Evolutionary conservation across 2,888 invertebrate species (phyloP).

Genomic region (Heteropelma amictum): DNA sequence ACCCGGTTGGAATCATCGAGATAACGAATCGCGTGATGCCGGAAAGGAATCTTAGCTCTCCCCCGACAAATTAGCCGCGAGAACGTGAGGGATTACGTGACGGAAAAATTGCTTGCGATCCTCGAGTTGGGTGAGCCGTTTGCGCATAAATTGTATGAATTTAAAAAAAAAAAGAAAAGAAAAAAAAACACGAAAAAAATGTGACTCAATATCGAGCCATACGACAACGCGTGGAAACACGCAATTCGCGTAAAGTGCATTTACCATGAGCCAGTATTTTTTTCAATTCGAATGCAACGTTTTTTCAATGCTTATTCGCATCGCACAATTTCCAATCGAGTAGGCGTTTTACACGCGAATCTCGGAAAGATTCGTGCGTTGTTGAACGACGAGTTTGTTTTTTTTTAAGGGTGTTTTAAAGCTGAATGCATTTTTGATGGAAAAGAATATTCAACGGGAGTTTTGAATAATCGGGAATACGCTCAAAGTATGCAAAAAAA

Average conservation of each 20-base stretch:
- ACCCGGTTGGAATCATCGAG: slow-evolving; percentile 16
- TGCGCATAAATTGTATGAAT: slow-evolving; percentile 2
- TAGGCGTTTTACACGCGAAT: slow-evolving; percentile 16
- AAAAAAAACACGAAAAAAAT: slow-evolving; percentile 1
- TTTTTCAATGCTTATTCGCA: slow-evolving; percentile 34
- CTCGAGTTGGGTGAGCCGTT: slow-evolving; percentile 47
- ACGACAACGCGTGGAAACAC: slow-evolving; percentile 4
- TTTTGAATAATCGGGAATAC: neutral
- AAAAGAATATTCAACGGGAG: neutral
- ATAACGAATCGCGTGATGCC: slow-evolving; percentile 41
- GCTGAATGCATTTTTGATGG: neutral
- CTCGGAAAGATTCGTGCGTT: neutral
- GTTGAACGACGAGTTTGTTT: neutral
- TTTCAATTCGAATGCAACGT: slow-evolving; percentile 3
- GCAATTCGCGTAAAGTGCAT: slow-evolving; percentile 6
- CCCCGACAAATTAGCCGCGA: slow-evolving; percentile 32
- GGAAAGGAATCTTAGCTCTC: slow-evolving; percentile 52
- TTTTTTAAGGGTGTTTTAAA: neutral
- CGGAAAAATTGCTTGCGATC: slow-evolving; percentile 48
- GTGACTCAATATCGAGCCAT: neutral
- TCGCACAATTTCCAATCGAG: slow-evolving; percentile 49
- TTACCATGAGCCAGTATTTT: neutral
- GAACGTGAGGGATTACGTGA: slow-evolving; percentile 27
- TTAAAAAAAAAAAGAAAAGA: neutral
- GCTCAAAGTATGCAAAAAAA: neutral